Evolutionary conservation across 2,797 vertebrate species (phyloP).

Genomic region (Loris lydekkerianus): DNA sequence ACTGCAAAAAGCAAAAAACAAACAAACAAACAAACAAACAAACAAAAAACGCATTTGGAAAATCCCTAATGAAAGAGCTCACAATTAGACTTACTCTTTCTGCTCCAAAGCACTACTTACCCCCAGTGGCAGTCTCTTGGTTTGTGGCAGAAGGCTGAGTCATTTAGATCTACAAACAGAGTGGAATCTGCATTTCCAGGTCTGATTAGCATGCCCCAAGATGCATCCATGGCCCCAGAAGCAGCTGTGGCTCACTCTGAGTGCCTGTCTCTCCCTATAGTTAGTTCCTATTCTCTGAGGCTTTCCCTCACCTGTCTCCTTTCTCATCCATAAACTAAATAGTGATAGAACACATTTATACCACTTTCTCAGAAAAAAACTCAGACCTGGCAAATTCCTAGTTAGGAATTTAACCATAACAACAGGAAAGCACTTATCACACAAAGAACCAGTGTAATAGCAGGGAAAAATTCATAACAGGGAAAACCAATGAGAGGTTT

Average conservation of each 20-base stretch:
- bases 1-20: too few relatives aligned
- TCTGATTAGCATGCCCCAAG: background rate
- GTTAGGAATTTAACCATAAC: background rate
- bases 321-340: slow-evolving; percentile 13
- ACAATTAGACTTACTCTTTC: background rate
- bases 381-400: slow-evolving; percentile 40
- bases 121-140: background rate
- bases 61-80: slow-evolving; percentile 15
- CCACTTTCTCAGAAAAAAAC: slow-evolving; percentile 18
- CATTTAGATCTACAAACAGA: background rate
- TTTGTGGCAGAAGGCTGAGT: background rate
- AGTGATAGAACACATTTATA: slow-evolving; percentile 24
- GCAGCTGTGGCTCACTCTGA: background rate
- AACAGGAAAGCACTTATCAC: slow-evolving; percentile 23
- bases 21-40: too few relatives aligned
- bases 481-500: background rate
- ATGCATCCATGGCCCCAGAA: background rate
- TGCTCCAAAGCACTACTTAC: background rate
- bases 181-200: background rate
- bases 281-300: background rate
- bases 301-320: background rate
- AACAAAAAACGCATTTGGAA: background rate
- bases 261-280: background rate
- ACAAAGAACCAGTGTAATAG: background rate
- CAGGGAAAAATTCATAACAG: background rate